Evolutionary conservation across 2,888 invertebrate species (phyloP), one percentile per base, ranked within the genome.

Genomic region (Lomographa bimaculata): DNA sequence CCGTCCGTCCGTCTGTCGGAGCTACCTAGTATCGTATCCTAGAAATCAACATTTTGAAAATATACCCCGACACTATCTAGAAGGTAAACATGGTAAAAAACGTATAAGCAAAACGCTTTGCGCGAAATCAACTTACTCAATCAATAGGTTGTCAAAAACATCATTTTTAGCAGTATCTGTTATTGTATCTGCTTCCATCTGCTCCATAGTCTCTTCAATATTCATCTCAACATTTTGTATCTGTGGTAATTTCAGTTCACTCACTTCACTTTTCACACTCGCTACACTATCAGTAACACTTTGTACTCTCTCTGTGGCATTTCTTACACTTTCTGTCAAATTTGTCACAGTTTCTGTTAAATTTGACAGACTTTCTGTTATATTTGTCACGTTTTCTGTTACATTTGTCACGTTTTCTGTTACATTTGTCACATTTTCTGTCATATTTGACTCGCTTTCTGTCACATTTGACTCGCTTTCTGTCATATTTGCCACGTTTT

Each of bases 131-230:
- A 26, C 46, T 25, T 47, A 68, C 68, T 66, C 70, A 1, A 73
- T 62, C 6, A 82, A 50, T 17, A 75, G 76, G 0, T 61, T 54
- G 2, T 77, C 68, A 4, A 78, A 38, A 0, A 67, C 69, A 1
- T 66, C 70, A 0, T 63, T 50, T 1, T 29, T 25, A 0, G 67
- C 7, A 0, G 66, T 65, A 0, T 58, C 54, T 20, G 48, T 50
- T 0, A 3, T 14, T 2, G 2, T 40, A 30, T 7, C 42, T 5
- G 50, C 66, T 18, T 83, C 79, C 30, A 83, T 54, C 25, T 64
- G 69, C 16, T 77, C 75, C 1, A 84, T 41, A 0, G 74, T 69
- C 16, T 76, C 66, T 21, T 84, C 83, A 3, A 83, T 79, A 5
- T 74, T 69, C 7, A 64, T 60, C 1, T 54, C 52, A 0, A 46